Evolutionary conservation across 2,113 vertebrate species (phyloP).

Genomic region (Antigone vipio): DNA sequence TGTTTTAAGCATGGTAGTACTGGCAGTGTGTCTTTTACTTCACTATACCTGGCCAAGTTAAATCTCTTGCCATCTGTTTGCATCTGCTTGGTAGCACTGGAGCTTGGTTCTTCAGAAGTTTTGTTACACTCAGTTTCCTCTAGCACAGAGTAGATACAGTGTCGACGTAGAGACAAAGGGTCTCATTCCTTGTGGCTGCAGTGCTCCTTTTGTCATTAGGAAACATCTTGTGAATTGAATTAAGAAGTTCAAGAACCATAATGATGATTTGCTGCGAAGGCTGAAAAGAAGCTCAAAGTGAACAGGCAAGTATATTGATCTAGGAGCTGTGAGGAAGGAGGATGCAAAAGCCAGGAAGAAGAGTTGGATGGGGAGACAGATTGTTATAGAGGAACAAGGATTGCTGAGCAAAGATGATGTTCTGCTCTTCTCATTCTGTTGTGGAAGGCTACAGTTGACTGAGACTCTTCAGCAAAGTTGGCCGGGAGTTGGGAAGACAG

Average conservation of each 20-base stretch:
- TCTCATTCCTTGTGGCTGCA: not conserved
- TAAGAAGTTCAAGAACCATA: not conserved
- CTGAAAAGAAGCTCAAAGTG: not conserved
- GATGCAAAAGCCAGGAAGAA: not conserved
- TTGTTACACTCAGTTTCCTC: accelerated
- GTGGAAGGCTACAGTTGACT: not conserved
- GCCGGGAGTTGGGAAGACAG: not conserved
- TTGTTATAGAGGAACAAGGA: not conserved
- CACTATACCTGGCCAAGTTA: not conserved
- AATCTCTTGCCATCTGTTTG: not conserved
- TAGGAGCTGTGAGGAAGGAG: not conserved
- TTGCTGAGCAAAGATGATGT: not conserved
- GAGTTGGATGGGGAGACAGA: not conserved
- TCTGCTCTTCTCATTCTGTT: not conserved
- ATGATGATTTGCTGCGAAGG: not conserved
- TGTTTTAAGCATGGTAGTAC: not conserved
- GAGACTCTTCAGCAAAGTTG: not conserved
- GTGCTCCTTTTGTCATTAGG: not conserved
- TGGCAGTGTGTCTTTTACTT: not conserved
- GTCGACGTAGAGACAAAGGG: not conserved
- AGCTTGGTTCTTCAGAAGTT: not conserved
- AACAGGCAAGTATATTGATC: not conserved
- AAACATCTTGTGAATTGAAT: not conserved
- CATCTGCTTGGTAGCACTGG: not conserved
- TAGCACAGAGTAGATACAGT: not conserved